Evolutionary conservation across 2,888 invertebrate species (phyloP), one percentile per base, ranked within the genome.

Genomic region (Kryphioiulus occultus): DNA sequence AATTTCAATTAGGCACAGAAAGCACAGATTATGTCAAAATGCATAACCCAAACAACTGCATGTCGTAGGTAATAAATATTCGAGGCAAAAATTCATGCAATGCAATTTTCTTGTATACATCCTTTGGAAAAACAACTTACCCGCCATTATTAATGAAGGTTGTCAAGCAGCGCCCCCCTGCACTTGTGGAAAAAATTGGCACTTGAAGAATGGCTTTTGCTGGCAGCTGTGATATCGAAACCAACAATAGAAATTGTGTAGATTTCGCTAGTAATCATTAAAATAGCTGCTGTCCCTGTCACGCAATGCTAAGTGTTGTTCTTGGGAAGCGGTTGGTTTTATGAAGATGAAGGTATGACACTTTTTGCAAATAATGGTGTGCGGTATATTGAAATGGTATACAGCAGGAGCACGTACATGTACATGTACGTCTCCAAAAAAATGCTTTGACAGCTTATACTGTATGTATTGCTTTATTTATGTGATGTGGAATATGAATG

Each of bases 111-210:
- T 26, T 68, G 26, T 68, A 68, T 68, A n/a, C n/a, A 68, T 68
- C 7, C 26, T 12, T n/a, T 12, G 12, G 26, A 26, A 26, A 53
- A 68, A 68, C 68, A 68, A 68, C 68, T 68, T 68, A 68, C 68
- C 68, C 68, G 68, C 68, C 68, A 68, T 68, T 68, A 68, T 68
- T 68, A 68, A 68, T 68, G n/a, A 68, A 68, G 26, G 26, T 26
- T 68, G 26, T 12, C n/a, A 12, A 35, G 26, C 26, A 68, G 68
- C 68, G 68, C 68, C 68, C 22, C 26, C 26, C 22, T 10, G 68
- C 68, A 68, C 68, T 68, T 1, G 68, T 26, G 68, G 68, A 22
- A 26, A 68, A 68, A 68, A 26, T 26, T 26, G 22, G 68, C 4
- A 68, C 68, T 68, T 22, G 22, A 59, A 26, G 68, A 68, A 26